Base-by-base conservation (phyloP, 1,140 invertebrate species). In the Zelostemma sp. region DNA sequence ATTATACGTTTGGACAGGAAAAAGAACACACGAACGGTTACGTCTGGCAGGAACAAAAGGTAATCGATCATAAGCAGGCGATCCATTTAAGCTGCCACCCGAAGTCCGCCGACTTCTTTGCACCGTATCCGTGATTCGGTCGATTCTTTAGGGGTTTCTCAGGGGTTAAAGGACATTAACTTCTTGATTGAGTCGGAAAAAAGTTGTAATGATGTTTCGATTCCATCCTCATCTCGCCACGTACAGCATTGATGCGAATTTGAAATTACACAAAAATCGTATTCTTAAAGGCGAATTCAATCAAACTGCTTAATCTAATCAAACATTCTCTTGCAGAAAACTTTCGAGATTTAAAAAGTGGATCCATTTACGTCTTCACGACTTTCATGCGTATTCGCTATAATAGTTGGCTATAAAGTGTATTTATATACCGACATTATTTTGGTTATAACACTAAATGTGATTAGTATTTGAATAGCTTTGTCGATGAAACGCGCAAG, bases 121-220 rank as follows among this genome's bases (percentile, higher is more conserved):
- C 72, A 55, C 50, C 67, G 51, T 70, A 68, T 65, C 63, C 50
- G 66, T 60, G 73, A 68, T 70, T 64, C 66, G 55, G 56, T 35
- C 55, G 73, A 76, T 74, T 74, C 80, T 77, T 72, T 53, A 56
- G 81, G 79, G 78, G 79, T 75, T 71, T 72, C 68, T 66, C 55
- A 53, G 63, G 79, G 79, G 81, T 82, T 80, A 78, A 79, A 81
- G 78, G 81, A 83, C 82, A 81, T 83, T 81, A 82, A 84, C 76
- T 84, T 83, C 79, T 76, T 79, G 82, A 85, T 85, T 81, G 77
- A 77, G 76, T 81, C 67, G 68, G 68, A 73, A 83, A 84, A 85
- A 83, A 84, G 77, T 82, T 82, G 68, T 82, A 84, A 85, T 83
- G 80, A 81, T 72, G 76, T 84, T 85, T 83, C 72, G 78, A 84